Percentiles rank a stretch among this genome's conserved stretches.
Conservation (phyloP, 2,888 invertebrate genomes). For the Trissoscelio sp. region DNA sequence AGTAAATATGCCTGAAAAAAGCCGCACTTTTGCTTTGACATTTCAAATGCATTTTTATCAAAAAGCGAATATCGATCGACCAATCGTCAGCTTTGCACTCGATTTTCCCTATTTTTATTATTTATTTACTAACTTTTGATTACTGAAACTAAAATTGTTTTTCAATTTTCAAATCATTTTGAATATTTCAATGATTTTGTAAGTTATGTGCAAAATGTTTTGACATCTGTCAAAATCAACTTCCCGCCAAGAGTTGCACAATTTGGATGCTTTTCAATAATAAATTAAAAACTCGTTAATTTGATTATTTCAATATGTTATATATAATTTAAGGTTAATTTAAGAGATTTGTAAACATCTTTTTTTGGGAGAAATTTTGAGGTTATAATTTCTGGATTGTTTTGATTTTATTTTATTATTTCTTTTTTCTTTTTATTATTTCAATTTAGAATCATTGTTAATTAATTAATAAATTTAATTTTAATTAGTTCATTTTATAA, state of each 20-base stretch:
- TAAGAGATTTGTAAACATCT: too few species aligned
- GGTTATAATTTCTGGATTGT: too few species aligned
- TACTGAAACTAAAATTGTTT: neutral
- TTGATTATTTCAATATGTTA: neutral
- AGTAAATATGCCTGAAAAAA: constrained; percentile 84
- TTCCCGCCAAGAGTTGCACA: constrained; percentile 47
- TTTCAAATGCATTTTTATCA: constrained; percentile 37
- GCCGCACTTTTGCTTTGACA: neutral
- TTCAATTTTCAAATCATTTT: neutral
- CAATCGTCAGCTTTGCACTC: constrained; percentile 7
- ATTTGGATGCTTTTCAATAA: constrained; percentile 3
- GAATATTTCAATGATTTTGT: neutral
- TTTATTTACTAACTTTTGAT: neutral
- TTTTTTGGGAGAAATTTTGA: too few species aligned
- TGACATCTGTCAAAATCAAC: constrained; percentile 41
- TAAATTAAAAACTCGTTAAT: neutral
- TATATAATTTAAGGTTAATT: neutral
- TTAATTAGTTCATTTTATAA: too few species aligned
- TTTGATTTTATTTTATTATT: too few species aligned
- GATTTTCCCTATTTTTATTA: too few species aligned
- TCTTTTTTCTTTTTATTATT: too few species aligned
- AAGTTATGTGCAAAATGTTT: neutral
- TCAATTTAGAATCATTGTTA: too few species aligned
- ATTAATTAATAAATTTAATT: too few species aligned
- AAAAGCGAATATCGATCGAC: neutral